phyloP scores from a whole-genome alignment of 2,888 invertebrate species.

The Torymus auratus region DNA sequence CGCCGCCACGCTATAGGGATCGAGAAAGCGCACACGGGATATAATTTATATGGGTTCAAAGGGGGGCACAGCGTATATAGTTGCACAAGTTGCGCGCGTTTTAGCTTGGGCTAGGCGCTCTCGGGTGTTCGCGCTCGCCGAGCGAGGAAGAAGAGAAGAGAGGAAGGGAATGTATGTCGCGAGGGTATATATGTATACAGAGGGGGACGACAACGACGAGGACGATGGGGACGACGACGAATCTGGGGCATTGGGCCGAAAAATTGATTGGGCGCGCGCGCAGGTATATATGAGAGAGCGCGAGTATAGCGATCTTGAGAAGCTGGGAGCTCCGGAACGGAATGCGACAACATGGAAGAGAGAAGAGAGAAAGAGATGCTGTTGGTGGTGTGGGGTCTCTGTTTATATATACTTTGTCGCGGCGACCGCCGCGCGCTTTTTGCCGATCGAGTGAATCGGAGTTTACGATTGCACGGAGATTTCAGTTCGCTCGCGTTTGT shows the following conservation, averaged over 20 bases:
- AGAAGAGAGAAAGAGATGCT: too few species aligned
- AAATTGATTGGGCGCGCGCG: conserved; percentile 34
- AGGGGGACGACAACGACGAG: background rate
- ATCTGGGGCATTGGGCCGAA: conserved; percentile 47
- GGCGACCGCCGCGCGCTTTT: too few species aligned
- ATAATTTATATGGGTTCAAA: conserved; percentile 42
- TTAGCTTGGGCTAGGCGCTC: background rate
- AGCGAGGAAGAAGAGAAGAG: too few species aligned
- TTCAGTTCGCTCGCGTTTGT: too few species aligned
- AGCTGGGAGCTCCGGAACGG: background rate
- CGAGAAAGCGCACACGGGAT: background rate
- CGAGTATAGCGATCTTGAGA: background rate
- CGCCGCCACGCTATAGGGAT: too few species aligned
- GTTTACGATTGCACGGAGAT: too few species aligned
- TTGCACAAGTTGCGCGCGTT: conserved; percentile 34
- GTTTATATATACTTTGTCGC: too few species aligned
- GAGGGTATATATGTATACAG: background rate
- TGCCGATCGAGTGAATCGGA: too few species aligned
- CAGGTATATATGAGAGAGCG: background rate
- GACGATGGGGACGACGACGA: background rate
- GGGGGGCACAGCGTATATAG: background rate
- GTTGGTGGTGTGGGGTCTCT: too few species aligned
- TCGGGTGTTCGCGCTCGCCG: background rate
- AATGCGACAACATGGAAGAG: conserved; percentile 1
- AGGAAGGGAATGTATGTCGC: conserved; percentile 26